Evolutionary conservation across 1,140 invertebrate species (phyloP).

Genomic region (Plutomurus gul): DNA sequence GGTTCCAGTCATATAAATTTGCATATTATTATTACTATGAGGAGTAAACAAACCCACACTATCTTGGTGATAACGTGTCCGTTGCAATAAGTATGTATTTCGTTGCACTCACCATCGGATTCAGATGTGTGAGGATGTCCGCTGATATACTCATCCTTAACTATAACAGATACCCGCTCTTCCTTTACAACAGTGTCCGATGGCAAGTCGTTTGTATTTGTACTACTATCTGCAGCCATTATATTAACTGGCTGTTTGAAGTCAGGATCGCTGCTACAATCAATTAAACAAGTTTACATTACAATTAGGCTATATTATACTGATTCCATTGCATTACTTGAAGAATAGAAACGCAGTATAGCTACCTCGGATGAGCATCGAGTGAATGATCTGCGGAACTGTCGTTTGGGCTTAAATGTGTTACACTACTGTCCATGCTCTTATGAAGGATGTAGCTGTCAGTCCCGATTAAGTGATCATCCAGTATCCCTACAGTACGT

Average conservation of each 20-base stretch:
- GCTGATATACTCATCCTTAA: conserved; percentile 47
- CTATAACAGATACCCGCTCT: conserved; percentile 49
- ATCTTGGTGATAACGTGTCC: no score
- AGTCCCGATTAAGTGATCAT: conserved; percentile 25
- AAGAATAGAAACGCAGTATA: neutral
- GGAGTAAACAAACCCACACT: no score
- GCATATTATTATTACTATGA: no score
- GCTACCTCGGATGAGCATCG: conserved; percentile 14
- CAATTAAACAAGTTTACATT: neutral
- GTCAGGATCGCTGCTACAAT: conserved; percentile 37
- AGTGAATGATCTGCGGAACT: conserved; percentile 33
- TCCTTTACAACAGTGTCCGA: conserved; percentile 17
- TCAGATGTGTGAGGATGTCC: neutral
- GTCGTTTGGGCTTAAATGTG: neutral
- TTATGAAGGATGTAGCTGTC: conserved; percentile 34
- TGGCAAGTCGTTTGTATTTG: neutral
- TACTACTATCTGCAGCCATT: conserved; percentile 50
- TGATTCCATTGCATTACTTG: neutral
- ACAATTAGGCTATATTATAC: neutral
- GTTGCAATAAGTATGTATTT: no score
- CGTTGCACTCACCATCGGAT: neutral
- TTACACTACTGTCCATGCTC: conserved; percentile 10
- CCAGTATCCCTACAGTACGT: conserved; percentile 28
- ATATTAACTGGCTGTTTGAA: conserved; percentile 44
- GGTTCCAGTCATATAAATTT: no score